phyloP scores from a whole-genome alignment of 2,113 vertebrate genomes.

The Emydura subglobosa region DNA sequence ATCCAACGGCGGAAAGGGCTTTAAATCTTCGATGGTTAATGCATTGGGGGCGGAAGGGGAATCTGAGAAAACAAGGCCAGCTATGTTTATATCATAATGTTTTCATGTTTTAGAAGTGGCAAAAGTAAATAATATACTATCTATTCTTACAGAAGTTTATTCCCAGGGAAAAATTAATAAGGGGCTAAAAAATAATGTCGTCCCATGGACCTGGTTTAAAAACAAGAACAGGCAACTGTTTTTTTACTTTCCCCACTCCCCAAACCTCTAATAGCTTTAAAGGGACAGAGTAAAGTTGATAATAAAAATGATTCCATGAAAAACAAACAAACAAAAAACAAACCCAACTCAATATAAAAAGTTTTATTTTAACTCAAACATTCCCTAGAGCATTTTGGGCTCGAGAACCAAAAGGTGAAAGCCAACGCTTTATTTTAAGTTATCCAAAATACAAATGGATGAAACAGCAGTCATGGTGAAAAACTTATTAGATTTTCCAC shows the following conservation, averaged over 20 bases:
- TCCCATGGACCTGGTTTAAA: not conserved
- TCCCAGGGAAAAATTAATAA: slow-evolving; percentile 3
- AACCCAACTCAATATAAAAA: not conserved
- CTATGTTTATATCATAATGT: fast-evolving
- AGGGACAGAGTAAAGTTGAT: not conserved
- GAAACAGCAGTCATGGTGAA: slow-evolving; percentile 11
- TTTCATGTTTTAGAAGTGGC: not conserved
- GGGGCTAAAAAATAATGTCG: not conserved
- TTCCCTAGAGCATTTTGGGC: not conserved
- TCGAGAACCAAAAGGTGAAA: not conserved
- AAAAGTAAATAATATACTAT: not conserved
- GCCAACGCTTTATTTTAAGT: not conserved
- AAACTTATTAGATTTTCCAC: not conserved
- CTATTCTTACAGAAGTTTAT: not conserved
- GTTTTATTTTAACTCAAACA: not conserved
- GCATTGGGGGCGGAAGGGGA: not conserved
- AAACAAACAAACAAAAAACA: not conserved
- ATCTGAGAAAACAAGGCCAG: not conserved
- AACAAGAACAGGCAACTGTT: not conserved
- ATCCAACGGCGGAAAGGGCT: not conserved
- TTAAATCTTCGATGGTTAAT: not conserved
- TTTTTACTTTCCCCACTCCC: not conserved
- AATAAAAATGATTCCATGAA: not conserved
- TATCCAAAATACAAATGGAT: not conserved
- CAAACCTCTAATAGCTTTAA: not conserved